These are phyloP conservation scores for Hoplodrina ambigua DNA, from an alignment of 2,888 invertebrate species.

Conservation along the genomic window DNA sequence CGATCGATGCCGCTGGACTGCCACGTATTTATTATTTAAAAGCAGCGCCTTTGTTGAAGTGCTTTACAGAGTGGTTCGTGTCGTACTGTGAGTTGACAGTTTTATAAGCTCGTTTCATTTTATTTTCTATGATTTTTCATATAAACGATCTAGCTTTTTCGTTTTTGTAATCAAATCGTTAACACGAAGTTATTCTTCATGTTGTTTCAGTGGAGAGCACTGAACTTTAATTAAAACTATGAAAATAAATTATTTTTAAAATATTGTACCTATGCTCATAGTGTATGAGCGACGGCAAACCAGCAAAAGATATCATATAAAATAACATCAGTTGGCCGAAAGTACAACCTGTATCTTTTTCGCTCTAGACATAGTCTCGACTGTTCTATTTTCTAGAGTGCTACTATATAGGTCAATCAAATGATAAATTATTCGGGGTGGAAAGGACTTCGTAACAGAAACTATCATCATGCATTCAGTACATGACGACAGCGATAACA, in stretches of 20 bases:
- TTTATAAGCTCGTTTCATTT: conserved; percentile 32
- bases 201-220: conserved; percentile 10
- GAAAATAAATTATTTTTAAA: no score
- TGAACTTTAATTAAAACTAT: conserved; percentile 6
- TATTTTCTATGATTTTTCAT: conserved; percentile 9
- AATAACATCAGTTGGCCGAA: conserved; percentile 13
- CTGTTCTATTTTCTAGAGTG: no score
- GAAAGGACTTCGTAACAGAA: no score
- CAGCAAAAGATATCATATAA: conserved; percentile 28
- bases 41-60: conserved; percentile 36
- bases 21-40: conserved; percentile 60
- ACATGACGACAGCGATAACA: no score
- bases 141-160: neutral
- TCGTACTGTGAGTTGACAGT: conserved; percentile 16
- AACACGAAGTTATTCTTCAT: conserved; percentile 6
- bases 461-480: no score
- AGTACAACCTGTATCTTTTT: neutral
- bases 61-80: conserved; percentile 25
- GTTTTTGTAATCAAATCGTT: conserved; percentile 29
- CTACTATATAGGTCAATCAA: no score
- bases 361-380: no score
- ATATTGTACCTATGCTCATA: neutral
- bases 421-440: no score
- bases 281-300: neutral
- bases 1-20: conserved; percentile 54